Evolutionary conservation across 2,113 vertebrate genomes (phyloP).

Genomic region (Diadophis punctatus): DNA sequence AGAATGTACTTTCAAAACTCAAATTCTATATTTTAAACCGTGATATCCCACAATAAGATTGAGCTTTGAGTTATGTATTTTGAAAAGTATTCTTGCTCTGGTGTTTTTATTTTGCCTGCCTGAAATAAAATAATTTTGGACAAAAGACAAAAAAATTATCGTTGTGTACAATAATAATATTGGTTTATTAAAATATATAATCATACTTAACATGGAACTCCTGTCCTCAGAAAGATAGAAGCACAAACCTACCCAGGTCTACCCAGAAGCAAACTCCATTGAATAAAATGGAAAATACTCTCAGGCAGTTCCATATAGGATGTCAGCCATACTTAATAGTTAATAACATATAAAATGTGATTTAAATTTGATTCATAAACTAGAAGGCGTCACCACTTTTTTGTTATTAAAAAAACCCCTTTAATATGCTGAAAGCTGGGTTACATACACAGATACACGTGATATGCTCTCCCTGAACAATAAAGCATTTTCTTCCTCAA

Average conservation of each 20-base stretch:
- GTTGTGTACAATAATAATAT: not conserved
- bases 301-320: not conserved
- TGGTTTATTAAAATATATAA: not conserved
- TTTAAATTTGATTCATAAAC: not conserved
- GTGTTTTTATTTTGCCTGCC: not conserved
- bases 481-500: slow-evolving; percentile 63
- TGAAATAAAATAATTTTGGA: not conserved
- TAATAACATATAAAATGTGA: not conserved
- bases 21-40: not conserved
- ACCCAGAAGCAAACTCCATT: not conserved
- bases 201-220: not conserved
- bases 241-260: too few species aligned
- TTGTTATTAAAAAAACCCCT: not conserved
- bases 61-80: not conserved
- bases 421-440: not conserved
- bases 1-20: not conserved
- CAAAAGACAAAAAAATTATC: not conserved
- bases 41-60: not conserved
- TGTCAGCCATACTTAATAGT: not conserved
- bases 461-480: slow-evolving; percentile 47
- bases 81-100: not conserved
- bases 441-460: slow-evolving; percentile 1
- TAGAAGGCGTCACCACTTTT: not conserved
- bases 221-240: not conserved
- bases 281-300: not conserved